phyloP scores from a whole-genome alignment of 2,113 vertebrate genomes.

The Ibidorhyncha struthersii region DNA sequence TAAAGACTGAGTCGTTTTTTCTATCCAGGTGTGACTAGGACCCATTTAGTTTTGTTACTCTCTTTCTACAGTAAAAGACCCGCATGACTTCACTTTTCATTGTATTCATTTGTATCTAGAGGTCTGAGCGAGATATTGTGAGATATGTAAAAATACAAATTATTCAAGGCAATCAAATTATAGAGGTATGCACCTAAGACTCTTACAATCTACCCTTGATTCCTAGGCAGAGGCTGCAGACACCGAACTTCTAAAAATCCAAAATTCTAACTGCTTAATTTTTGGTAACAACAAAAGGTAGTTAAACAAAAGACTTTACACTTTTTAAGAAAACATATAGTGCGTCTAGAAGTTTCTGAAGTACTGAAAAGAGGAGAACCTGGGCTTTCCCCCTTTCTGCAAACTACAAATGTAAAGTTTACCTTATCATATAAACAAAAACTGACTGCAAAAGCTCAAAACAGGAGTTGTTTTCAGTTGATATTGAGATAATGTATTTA shows the following conservation, averaged over 20 bases:
- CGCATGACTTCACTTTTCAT: background rate
- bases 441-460: background rate
- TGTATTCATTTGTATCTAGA: background rate
- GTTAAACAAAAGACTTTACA: background rate
- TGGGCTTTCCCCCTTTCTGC: background rate
- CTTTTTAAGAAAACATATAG: background rate
- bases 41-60: background rate
- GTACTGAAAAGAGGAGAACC: background rate
- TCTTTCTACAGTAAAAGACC: background rate
- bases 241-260: background rate
- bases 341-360: background rate
- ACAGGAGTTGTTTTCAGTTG: background rate
- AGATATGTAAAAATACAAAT: background rate
- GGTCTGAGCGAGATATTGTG: background rate
- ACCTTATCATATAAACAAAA: background rate
- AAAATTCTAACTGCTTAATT: background rate
- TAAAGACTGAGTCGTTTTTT: background rate
- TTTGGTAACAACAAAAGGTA: background rate
- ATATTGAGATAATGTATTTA: background rate
- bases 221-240: background rate
- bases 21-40: background rate
- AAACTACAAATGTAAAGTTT: background rate
- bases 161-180: background rate
- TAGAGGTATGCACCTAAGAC: background rate
- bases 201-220: background rate